These are phyloP conservation scores for Brachionus plicatilis DNA, from an alignment of 1,140 invertebrate species.

Conservation along the genomic window DNA sequence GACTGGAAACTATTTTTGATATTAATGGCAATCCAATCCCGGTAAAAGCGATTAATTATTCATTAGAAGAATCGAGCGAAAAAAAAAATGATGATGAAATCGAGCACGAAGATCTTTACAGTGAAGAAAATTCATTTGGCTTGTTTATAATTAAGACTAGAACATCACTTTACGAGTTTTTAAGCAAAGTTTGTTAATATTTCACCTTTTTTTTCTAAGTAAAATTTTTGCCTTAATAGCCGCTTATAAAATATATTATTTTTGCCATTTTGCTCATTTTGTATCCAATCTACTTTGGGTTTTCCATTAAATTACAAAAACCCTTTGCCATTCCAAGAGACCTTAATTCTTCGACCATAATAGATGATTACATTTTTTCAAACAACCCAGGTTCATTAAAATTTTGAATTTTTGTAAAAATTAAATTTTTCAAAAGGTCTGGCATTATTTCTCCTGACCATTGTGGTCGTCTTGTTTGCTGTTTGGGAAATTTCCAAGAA, in stretches of 20 bases:
- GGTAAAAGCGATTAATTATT: background rate
- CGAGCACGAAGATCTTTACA: background rate
- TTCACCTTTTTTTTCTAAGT: background rate
- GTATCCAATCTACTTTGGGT: constrained; percentile 26
- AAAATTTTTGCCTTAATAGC: background rate
- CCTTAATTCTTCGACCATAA: background rate
- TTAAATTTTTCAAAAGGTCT: background rate
- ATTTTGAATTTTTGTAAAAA: background rate
- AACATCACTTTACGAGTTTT: background rate
- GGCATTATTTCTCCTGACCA: background rate
- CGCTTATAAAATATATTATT: background rate
- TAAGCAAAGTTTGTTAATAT: background rate
- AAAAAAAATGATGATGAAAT: background rate
- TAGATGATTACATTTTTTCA: constrained; percentile 17
- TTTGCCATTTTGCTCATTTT: background rate
- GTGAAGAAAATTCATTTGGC: constrained; percentile 2
- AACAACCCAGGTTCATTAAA: background rate
- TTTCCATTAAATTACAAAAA: constrained; percentile 12
- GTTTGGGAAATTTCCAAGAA: background rate
- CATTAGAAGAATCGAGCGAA: background rate
- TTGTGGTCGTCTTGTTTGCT: background rate
- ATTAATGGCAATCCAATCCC: background rate
- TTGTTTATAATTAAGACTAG: background rate
- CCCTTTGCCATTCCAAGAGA: background rate
- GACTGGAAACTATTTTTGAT: constrained; percentile 3